Evolutionary conservation across 2,888 invertebrate species (phyloP), one percentile per base, ranked within the genome.

Genomic region (Exephanes ischioxanthus): DNA sequence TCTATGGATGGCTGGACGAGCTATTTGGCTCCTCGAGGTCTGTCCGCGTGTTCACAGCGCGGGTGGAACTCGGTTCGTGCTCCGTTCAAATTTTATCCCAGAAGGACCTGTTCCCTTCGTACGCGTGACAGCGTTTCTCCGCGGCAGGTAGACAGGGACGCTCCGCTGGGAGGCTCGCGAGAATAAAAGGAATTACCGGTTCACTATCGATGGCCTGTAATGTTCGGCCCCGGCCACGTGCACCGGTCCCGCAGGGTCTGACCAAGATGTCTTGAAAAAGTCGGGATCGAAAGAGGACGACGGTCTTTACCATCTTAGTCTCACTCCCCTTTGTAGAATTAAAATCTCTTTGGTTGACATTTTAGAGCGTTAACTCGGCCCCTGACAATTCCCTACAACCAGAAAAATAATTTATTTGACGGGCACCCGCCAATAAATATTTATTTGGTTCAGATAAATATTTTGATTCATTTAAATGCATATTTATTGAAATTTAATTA

Each of bases 81-180:
- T 30, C 53, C 48, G 70, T 16, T 55, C 26, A 61, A 45, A 66
- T 71, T 48, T 71, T 58, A 55, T 67, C 16, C 67, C 11, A 58
- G 68, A 75, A 68, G 68, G 45, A 84, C 77, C 80, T 77, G 84
- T 72, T 71, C 55, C 55, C 55, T 55, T 58, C 22, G 22, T 26
- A 26, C 11, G 9, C 58, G 58, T 58, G 26, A 58, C 58, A 58
- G 58, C 58, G 0, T 58, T 58, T 58, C 58, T 22, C 55, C 55
- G 55, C 55, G 4, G 55, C 82, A 78, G 72, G 66, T 71, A 78
- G 53, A 58, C 19, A 26, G 55, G 19, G 22, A 37, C 72, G 58
- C 55, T 82, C 77, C 66, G 73, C 55, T 67, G 33, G 48, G 55
- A 73, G 33, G 45, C 66, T 63, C 19, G 30, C 5, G 67, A 78